Base-by-base conservation (phyloP, 2,888 invertebrate species). In the Quadriops clusia region DNA sequence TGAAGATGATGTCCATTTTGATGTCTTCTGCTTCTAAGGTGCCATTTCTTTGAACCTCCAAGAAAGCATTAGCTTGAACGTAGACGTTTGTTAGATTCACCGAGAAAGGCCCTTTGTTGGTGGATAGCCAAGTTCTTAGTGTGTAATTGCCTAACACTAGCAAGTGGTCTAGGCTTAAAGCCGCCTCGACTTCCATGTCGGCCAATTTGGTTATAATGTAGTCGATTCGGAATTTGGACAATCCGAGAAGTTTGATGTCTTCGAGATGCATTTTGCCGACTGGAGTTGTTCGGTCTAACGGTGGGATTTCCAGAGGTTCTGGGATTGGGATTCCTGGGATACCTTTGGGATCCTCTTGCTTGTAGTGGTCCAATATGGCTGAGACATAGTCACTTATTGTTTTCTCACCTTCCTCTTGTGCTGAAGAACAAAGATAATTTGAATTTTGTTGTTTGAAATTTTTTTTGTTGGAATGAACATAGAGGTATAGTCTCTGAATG, bases 301-400 rank as follows among this genome's bases (percentile, higher is more conserved):
- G 20, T 0, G 85, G 85, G 13, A 87, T 75, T 1, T 68, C 61
- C 63, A 84, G 74, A 0, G 90, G 89, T 51, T 89, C 87, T 1
- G 82, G 81, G 29, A 89, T 69, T 2, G 77, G 72, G 0, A 73
- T 76, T 1, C 80, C 80, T 0, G 87, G 87, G n/a, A 87, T 53
- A 4, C 85, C 85, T 4, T 82, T 63, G 0, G 85, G 85, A 56
- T 86, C 79, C 9, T 74, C 67, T 49, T 84, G 74, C 55, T 86
- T 81, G 57, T 78, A 87, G 52, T 87, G 85, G 33, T 80, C 76
- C 20, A 89, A 50, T 5, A 85, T 63, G 5, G 67, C 64, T 25
- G 76, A 63, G 23, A 87, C 68, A 49, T 77, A 75, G 35, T 80
- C 74, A 33, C 81, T 79, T 25, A 86, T 61, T 46, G 73, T 77